A percentile compares a stretch with the other conserved stretches of the same genome.
Evolutionary conservation across 2,113 vertebrate species (phyloP).

Genomic region (Dendropsophus ebraccatus): DNA sequence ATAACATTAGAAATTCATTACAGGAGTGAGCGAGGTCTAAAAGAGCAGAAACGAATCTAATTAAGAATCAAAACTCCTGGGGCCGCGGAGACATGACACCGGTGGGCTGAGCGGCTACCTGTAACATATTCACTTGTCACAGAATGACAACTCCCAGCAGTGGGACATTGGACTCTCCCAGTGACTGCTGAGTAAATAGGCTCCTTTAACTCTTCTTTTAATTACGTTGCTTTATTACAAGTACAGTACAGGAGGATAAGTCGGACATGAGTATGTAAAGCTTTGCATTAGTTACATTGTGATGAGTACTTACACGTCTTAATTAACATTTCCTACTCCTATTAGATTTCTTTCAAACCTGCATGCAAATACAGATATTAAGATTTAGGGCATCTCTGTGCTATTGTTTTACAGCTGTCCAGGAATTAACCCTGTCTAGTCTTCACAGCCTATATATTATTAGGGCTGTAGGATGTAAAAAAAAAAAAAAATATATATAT

Average conservation of each 20-base stretch:
- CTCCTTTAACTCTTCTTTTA: neutral
- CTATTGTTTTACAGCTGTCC: neutral
- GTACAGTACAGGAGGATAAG: neutral
- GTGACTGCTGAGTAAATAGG: neutral
- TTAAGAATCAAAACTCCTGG: conserved; percentile 28
- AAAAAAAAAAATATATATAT: too few species aligned
- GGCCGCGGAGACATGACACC: conserved; percentile 13
- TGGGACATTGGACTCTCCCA: neutral
- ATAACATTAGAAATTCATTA: conserved; percentile 39
- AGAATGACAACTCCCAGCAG: conserved; percentile 18
- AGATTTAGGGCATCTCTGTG: neutral
- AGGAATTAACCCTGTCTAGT: neutral
- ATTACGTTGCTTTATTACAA: neutral
- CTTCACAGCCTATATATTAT: neutral
- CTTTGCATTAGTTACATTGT: neutral
- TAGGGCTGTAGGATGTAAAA: too few species aligned
- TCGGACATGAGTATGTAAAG: neutral
- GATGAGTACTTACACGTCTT: neutral
- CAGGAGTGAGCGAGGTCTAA: conserved; percentile 1
- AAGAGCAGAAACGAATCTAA: conserved; percentile 7
- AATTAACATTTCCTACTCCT: neutral
- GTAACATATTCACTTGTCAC: conserved; percentile 32
- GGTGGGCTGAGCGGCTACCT: neutral
- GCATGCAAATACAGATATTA: neutral
- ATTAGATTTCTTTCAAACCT: neutral